phyloP scores from a whole-genome alignment of 2,797 vertebrate species.

The Holocentrus rufus region DNA sequence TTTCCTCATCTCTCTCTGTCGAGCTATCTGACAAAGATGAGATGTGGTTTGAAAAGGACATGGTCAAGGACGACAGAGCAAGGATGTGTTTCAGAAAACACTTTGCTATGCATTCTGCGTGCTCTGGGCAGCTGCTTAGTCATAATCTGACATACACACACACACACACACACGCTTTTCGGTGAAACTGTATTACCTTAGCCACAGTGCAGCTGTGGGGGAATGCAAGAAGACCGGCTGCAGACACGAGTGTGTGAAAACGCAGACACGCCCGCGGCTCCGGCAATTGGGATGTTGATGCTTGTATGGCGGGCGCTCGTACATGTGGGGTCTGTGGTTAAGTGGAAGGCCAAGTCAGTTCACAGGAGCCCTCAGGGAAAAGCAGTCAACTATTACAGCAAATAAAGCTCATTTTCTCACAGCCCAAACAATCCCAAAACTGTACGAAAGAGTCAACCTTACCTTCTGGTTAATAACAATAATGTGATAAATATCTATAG shows the following conservation, averaged over 20 bases:
- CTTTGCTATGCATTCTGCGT: conserved; percentile 62
- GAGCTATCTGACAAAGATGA: conserved; percentile 69
- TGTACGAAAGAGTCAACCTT: neutral
- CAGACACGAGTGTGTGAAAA: neutral
- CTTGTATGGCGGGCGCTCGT: conserved; percentile 30
- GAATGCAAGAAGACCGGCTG: conserved; percentile 18
- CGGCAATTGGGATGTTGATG: conserved; percentile 44
- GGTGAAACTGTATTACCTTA: conserved; percentile 41
- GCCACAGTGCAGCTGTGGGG: conserved; percentile 8
- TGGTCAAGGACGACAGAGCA: conserved; percentile 73
- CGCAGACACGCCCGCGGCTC: conserved; percentile 11
- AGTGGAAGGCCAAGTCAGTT: conserved; percentile 20
- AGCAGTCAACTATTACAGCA: conserved; percentile 2
- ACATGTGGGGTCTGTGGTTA: conserved; percentile 30
- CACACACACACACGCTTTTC: conserved; percentile 22
- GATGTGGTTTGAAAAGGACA: conserved; percentile 80
- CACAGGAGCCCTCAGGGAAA: neutral
- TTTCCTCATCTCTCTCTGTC: conserved; percentile 58
- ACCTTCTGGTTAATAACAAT: too few relatives aligned
- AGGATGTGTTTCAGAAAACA: conserved; percentile 64
- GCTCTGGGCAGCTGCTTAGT: conserved; percentile 39
- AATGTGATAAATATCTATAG: too few relatives aligned
- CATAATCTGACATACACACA: conserved; percentile 55
- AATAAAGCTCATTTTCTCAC: conserved; percentile 1
- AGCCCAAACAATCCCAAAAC: neutral